Conservation (phyloP, 2,797 vertebrate genomes). For the Chiroxiphia lanceolata region DNA sequence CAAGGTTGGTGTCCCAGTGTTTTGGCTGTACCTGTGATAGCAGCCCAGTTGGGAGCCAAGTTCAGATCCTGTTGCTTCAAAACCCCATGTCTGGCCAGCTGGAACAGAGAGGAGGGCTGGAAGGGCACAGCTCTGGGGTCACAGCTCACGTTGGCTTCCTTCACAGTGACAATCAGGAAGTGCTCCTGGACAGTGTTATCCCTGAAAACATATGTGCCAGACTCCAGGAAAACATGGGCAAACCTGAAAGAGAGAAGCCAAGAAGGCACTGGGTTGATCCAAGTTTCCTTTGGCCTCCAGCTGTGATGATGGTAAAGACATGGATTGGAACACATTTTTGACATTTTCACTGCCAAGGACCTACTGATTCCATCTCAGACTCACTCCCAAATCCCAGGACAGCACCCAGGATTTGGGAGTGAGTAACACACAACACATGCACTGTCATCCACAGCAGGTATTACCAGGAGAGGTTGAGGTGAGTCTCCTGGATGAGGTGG, state of each 20-base stretch:
- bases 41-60: slow-evolving; percentile 87
- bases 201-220: slow-evolving; percentile 87
- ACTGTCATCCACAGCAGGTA: background rate
- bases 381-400: background rate
- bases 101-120: slow-evolving; percentile 87
- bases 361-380: background rate
- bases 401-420: too few relatives aligned
- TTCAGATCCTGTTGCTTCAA: slow-evolving; percentile 78
- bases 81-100: slow-evolving; percentile 82
- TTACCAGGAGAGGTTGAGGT: slow-evolving; percentile 86
- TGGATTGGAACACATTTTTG: background rate
- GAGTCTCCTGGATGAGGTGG: slow-evolving; percentile 85
- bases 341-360: background rate
- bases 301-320: background rate
- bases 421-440: too few relatives aligned
- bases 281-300: background rate
- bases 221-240: slow-evolving; percentile 87
- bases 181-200: slow-evolving; percentile 81
- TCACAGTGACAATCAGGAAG: slow-evolving; percentile 85
- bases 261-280: background rate
- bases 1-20: too few relatives aligned
- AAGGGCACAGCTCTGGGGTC: slow-evolving; percentile 70
- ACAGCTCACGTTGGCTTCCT: slow-evolving; percentile 77
- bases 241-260: slow-evolving; percentile 76
- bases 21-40: slow-evolving; percentile 80